Evolutionary conservation across 2,888 invertebrate species (phyloP), one percentile per base, ranked within the genome.

Genomic region (Sepiola atlantica): DNA sequence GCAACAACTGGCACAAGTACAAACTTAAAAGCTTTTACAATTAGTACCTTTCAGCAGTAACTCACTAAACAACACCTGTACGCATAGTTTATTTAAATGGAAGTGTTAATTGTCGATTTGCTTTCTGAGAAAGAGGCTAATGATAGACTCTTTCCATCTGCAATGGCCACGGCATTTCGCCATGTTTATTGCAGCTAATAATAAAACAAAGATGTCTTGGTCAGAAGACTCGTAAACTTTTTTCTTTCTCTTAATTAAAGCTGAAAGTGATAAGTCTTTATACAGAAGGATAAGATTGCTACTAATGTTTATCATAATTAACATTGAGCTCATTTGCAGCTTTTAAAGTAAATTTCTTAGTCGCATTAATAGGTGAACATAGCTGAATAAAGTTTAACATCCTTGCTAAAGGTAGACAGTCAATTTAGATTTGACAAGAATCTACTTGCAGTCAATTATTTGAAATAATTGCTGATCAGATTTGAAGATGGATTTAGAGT

Each of bases 51-150:
- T 77, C n/a, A 77, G n/a, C n/a, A 77, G 77, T 77, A 77, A 77
- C 77, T 77, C 32, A 18, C n/a, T 77, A 14, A 16, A 77, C 77
- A 77, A n/a, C n/a, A 32, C 77, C n/a, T 77, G 32, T 77, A 77
- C n/a, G 45, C 45, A 77, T 77, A 77, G n/a, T 77, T 77, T 77
- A 77, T 77, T 77, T 77, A 32, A 77, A 77, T 77, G 16, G 8
- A 77, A n/a, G 77, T 77, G 77, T 77, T 77, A 77, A 77, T 77
- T 77, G 77, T n/a, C 32, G 77, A 77, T 77, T 77, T 77, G 32
- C 77, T n/a, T n/a, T 45, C 14, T n/a, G 77, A n/a, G 77, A 77
- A 77, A 77, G 77, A 77, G 77, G 77, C n/a, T 77, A 77, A 77
- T 77, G 16, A 77, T 77, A 77, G 77, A n/a, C 77, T 77, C n/a